Conservation (phyloP, 2,888 invertebrate genomes). For the Hecatera dysodea region DNA sequence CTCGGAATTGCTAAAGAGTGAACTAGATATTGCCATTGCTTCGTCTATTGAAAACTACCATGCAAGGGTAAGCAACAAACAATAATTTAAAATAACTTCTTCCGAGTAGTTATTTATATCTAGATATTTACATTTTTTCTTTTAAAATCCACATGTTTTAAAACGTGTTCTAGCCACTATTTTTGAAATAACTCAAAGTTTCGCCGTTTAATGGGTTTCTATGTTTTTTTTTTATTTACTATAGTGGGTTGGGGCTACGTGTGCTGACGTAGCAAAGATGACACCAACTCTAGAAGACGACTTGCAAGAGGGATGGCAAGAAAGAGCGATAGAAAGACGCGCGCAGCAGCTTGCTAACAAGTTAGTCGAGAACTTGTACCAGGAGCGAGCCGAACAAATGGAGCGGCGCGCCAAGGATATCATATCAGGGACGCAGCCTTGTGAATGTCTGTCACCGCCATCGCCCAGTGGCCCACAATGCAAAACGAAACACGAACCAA, state of each 20-base stretch:
- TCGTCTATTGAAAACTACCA: conserved; percentile 86
- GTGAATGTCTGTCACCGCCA: conserved; percentile 72
- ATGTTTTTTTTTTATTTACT: background rate
- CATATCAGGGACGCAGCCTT: conserved; percentile 75
- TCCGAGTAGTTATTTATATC: background rate
- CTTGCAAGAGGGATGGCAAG: conserved; percentile 74
- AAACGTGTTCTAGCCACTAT: background rate
- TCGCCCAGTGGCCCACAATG: conserved; percentile 23
- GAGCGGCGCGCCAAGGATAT: conserved; percentile 76
- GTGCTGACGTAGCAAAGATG: conserved; percentile 74
- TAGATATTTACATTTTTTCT: too few species aligned
- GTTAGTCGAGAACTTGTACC: conserved; percentile 81
- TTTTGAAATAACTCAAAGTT: background rate
- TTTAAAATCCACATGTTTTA: background rate
- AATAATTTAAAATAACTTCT: background rate
- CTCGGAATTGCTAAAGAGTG: conserved; percentile 78
- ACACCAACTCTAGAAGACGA: conserved; percentile 66
- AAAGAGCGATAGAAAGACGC: conserved; percentile 76
- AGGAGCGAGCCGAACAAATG: conserved; percentile 77
- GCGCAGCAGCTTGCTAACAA: conserved; percentile 79
- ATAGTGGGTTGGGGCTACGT: conserved; percentile 84
- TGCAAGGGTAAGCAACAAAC: conserved; percentile 75
- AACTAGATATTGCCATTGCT: conserved; percentile 86
- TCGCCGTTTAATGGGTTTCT: background rate
- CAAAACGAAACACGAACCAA: background rate